These are phyloP conservation scores for Trachelus troglodyta DNA, from an alignment of 2,888 invertebrate species.

Conservation along the genomic window DNA sequence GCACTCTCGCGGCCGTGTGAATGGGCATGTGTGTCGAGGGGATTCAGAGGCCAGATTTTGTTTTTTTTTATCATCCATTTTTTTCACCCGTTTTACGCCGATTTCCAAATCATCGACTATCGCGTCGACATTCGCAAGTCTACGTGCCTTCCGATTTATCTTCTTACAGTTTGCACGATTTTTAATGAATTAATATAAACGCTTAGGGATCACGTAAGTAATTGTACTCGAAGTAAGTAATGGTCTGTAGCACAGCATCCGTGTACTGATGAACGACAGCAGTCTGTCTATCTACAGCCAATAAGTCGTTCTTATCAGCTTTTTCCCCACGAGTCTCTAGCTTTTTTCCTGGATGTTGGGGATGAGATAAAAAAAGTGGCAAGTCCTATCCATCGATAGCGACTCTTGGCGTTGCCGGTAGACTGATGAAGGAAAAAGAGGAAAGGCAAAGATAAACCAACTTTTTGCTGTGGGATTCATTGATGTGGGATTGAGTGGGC, in stretches of 20 bases:
- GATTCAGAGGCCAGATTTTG: constrained; percentile 16
- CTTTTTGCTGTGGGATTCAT: constrained; percentile 8
- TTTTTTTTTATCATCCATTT: not conserved
- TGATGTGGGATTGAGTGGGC: not conserved
- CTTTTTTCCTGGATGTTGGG: constrained; percentile 27
- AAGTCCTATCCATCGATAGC: constrained; percentile 48
- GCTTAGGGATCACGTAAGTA: not conserved
- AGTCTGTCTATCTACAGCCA: constrained; percentile 50
- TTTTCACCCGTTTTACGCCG: not conserved
- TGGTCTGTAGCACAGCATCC: not conserved
- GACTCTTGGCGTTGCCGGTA: constrained; percentile 42
- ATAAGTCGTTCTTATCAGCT: constrained; percentile 51
- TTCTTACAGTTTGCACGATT: not conserved
- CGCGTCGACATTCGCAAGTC: not conserved
- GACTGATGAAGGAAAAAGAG: constrained; percentile 52
- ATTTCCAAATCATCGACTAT: not conserved
- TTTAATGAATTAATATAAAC: not conserved
- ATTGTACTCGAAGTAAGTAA: not conserved
- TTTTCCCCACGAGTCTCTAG: constrained; percentile 33
- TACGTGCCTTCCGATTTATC: not conserved
- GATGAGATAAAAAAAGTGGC: constrained; percentile 30
- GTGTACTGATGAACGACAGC: constrained; percentile 48
- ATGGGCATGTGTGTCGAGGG: constrained; percentile 45
- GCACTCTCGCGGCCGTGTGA: constrained; percentile 49
- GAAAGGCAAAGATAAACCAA: constrained; percentile 41